These are phyloP conservation scores for Psephotus haematonotus DNA, from an alignment of 2,113 vertebrate genomes.

Conservation along the genomic window DNA sequence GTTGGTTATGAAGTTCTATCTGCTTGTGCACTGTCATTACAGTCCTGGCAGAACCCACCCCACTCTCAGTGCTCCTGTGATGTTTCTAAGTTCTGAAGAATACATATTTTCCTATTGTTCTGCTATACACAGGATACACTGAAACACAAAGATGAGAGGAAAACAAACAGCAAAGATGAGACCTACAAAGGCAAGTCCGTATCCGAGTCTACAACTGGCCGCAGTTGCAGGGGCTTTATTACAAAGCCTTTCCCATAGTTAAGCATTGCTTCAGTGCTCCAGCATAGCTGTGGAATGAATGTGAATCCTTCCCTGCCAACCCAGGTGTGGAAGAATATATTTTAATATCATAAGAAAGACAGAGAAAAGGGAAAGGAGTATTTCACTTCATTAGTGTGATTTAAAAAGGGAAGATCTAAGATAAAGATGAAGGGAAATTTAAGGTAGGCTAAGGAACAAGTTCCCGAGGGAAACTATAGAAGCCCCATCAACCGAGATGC, in stretches of 20 bases:
- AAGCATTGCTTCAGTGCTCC: not conserved
- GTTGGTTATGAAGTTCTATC: not conserved
- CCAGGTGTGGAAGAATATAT: constrained; percentile 33
- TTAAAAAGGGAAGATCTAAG: constrained; percentile 51
- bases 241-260: not conserved
- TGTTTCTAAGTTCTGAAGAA: not conserved
- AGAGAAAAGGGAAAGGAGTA: not conserved
- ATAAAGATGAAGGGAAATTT: constrained; percentile 54
- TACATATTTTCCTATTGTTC: not conserved
- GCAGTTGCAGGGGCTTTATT: not conserved
- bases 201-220: not conserved
- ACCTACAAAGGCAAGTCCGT: not conserved
- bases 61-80: not conserved
- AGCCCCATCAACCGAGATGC: not conserved
- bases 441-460: not conserved
- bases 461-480: constrained; percentile 48
- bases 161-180: not conserved
- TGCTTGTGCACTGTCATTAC: not conserved
- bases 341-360: constrained; percentile 39
- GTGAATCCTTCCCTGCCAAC: not conserved
- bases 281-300: not conserved
- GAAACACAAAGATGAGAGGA: not conserved
- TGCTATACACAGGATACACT: not conserved
- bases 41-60: not conserved
- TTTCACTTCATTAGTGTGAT: constrained; percentile 49